Percentiles rank a stretch among this genome's conserved stretches.
Conservation (phyloP, 2,888 invertebrate species). For the Pseudococcus longispinus region DNA sequence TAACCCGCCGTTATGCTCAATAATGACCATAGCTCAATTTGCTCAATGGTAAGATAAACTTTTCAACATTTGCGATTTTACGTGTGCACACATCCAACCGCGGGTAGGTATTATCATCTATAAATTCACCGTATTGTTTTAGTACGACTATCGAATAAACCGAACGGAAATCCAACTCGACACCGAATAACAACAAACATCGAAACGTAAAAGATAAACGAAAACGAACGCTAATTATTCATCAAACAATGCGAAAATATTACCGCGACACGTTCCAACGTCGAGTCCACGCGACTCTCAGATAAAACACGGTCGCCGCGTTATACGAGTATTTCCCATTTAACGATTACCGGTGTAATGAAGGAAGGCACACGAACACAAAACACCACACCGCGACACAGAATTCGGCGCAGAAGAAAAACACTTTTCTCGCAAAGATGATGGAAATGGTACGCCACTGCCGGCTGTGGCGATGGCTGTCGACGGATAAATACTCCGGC, state of each 20-base stretch:
- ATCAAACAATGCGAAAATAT: neutral
- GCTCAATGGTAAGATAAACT: neutral
- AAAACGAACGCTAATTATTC: slow-evolving; percentile 6
- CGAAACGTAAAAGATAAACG: neutral
- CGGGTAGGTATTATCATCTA: too few species aligned
- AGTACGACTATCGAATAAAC: neutral
- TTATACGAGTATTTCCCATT: slow-evolving; percentile 10
- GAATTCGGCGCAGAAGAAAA: slow-evolving; percentile 47
- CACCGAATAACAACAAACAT: neutral
- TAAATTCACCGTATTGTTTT: neutral
- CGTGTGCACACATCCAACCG: too few species aligned
- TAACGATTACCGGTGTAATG: slow-evolving; percentile 48
- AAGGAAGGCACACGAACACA: slow-evolving; percentile 7
- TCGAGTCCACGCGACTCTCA: neutral
- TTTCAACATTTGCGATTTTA: neutral
- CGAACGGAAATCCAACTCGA: neutral
- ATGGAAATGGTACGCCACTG: neutral
- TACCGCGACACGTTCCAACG: neutral
- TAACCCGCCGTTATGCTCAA: neutral
- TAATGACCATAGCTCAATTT: neutral
- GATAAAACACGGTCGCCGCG: neutral
- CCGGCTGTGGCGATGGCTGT: neutral
- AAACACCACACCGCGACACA: neutral
- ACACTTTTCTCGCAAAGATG: slow-evolving; percentile 22
- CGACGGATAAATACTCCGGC: neutral